Base-by-base conservation (phyloP, 1,140 invertebrate species). In the Eufriesea mexicana region DNA sequence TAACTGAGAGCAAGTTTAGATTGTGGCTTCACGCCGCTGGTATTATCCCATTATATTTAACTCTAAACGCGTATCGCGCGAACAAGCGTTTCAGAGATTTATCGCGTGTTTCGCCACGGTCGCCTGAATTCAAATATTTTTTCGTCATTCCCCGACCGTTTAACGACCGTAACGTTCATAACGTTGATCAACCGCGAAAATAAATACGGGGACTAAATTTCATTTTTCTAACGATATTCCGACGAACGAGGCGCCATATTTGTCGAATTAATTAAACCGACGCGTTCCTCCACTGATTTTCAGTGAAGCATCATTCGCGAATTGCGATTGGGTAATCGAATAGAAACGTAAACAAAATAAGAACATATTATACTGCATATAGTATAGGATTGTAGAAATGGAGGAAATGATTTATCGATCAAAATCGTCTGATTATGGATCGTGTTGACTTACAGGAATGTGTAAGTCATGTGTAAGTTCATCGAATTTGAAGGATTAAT, bases 1-100 rank as follows among this genome's bases (percentile, higher is more conserved):
- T 61, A 61, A 54, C 66, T 28, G n/a, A 54, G 42, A 71, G 77
- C 18, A 55, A 79, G 54, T 79, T 71, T 71, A 71, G 55, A 70
- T 79, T 49, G 18, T 49, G 66, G 64, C 25, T 71, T 59, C 55
- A 16, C 45, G 16, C n/a, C n/a, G 20, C 10, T 16, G 20, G 18
- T 23, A 51, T 67, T 25, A 77, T 67, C 47, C 49, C 45, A 23
- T 66, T 54, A 54, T 55, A 67, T 55, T 51, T 14, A 62, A 45
- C 61, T 67, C 28, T 55, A 66, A 77, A 77, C 75, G 14, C 45
- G 28, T 45, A 66, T 42, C 49, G 23, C 49, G 28, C 18, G 23
- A 2, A 8, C 25, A 28, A 25, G 7, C 25, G 18, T 66, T 18
- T 18, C 28, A 10, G 23, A 77, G 67, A 67, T 55, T 66, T 66